Conservation (phyloP, 2,113 vertebrate genomes). For the Astatotilapia flaviijosephi region DNA sequence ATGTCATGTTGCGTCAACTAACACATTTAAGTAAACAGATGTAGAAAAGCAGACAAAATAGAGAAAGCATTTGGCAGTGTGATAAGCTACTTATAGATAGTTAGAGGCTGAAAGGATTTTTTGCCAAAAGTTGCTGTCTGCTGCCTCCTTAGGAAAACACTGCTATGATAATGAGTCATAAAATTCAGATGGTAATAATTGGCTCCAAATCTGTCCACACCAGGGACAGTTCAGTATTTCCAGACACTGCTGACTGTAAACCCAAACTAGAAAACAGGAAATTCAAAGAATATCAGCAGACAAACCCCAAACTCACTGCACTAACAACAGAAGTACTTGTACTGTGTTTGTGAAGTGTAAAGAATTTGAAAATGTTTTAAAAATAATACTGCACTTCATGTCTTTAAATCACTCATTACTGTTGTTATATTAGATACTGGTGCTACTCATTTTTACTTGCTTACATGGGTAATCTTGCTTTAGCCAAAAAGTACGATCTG, state of each 20-base stretch:
- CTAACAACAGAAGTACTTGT: background rate
- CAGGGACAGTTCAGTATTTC: background rate
- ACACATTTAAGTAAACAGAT: background rate
- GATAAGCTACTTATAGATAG: background rate
- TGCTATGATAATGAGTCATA: constrained; percentile 5
- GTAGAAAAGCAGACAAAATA: background rate
- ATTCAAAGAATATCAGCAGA: background rate
- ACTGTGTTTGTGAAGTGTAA: background rate
- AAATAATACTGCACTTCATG: background rate
- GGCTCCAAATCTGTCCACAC: background rate
- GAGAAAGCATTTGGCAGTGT: background rate
- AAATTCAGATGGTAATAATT: background rate
- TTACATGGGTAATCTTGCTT: background rate
- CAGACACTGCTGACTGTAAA: background rate
- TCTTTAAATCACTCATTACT: background rate
- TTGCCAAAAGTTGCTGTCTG: background rate
- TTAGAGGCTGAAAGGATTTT: background rate
- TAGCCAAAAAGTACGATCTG: background rate
- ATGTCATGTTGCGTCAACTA: background rate
- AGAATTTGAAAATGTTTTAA: background rate
- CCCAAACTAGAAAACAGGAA: background rate
- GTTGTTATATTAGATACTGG: no score
- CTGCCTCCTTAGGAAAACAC: background rate
- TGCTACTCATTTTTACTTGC: background rate
- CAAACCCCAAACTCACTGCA: background rate